Evolutionary conservation across 2,797 vertebrate species (phyloP).

Genomic region (Cossypha dichroa): DNA sequence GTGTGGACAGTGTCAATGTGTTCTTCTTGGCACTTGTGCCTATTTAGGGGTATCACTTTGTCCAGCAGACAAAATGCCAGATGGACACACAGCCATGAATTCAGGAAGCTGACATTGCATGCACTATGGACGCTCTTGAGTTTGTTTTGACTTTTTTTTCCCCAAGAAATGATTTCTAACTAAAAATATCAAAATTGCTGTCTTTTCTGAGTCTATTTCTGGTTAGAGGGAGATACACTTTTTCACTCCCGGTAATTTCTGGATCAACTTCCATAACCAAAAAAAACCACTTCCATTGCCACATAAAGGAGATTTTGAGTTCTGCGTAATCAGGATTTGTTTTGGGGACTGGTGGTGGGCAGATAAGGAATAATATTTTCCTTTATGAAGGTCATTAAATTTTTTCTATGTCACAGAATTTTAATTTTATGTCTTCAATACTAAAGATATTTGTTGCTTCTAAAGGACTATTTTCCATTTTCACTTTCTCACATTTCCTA

Average conservation of each 20-base stretch:
- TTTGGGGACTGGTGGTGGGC: rapidly evolving
- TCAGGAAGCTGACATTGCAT: not conserved
- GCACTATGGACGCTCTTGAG: not conserved
- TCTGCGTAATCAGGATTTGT: not conserved
- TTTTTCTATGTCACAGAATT: not conserved
- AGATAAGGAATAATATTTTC: not conserved
- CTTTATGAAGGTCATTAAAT: not conserved
- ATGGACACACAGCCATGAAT: not conserved
- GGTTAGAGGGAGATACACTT: not conserved
- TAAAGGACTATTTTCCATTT: not conserved
- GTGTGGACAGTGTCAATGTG: not conserved
- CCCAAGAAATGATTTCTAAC: not conserved
- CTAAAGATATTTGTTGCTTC: not conserved
- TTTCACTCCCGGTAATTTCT: not conserved
- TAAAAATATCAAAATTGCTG: not conserved
- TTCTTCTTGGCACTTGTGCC: not conserved
- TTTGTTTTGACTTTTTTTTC: not conserved
- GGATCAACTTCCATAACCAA: not conserved
- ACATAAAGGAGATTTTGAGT: not conserved
- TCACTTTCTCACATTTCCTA: not conserved
- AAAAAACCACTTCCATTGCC: not conserved
- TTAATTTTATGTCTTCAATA: not conserved
- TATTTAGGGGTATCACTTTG: not conserved
- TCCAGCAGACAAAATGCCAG: not conserved
- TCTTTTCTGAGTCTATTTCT: not conserved